phyloP scores from a whole-genome alignment of 2,113 vertebrate genomes.

The Lagopus leucura region DNA sequence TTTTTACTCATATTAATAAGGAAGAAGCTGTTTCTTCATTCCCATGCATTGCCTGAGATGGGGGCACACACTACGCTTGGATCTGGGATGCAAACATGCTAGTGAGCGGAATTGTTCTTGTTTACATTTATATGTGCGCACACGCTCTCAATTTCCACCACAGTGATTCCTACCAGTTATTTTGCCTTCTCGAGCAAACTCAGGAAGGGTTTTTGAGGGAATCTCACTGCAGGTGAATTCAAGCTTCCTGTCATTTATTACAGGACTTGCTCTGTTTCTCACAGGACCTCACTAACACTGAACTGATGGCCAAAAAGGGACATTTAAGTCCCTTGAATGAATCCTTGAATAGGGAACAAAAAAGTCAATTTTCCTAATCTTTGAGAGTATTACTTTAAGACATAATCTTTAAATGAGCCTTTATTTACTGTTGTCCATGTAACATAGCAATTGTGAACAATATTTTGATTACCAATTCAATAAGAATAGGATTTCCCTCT shows the following conservation, averaged over 20 bases:
- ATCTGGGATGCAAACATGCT: neutral
- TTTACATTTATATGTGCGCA: rapidly evolving
- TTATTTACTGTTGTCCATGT: neutral
- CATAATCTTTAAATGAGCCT: neutral
- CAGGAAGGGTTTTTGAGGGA: neutral
- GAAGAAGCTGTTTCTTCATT: neutral
- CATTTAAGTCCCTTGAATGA: neutral
- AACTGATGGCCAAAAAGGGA: neutral
- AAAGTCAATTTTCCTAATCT: neutral
- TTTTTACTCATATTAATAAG: neutral
- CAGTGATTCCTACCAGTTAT: neutral
- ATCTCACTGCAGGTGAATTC: neutral
- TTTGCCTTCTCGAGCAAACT: neutral
- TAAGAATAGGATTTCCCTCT: neutral
- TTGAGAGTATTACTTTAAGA: neutral
- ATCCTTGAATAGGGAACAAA: neutral
- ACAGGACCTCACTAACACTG: neutral
- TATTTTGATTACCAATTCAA: neutral
- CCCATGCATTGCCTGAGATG: neutral
- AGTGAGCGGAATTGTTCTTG: neutral
- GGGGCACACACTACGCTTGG: neutral
- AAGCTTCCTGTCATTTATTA: neutral
- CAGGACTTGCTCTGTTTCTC: neutral
- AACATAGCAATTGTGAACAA: neutral
- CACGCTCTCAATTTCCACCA: neutral